These are phyloP conservation scores for Palythoa caribaeorum DNA, from an alignment of 92 coral and sea anemone genomes.

Conservation along the genomic window DNA sequence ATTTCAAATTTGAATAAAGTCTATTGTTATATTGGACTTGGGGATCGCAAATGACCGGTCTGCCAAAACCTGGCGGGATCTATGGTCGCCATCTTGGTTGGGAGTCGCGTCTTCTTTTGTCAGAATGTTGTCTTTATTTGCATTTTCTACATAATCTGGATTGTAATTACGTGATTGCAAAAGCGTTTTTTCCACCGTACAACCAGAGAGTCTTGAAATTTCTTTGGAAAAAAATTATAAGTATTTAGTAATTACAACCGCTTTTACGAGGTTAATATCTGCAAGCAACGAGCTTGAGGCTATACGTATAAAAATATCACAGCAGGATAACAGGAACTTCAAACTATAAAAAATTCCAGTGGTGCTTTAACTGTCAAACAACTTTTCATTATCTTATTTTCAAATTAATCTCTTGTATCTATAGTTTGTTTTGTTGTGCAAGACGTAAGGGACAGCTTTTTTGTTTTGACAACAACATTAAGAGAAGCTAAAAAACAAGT, in stretches of 20 bases:
- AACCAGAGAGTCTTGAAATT: not conserved
- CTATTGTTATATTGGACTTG: no score
- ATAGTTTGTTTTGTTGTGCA: not conserved
- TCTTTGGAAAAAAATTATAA: not conserved
- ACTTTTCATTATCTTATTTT: not conserved
- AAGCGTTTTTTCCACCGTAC: not conserved
- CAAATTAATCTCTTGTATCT: not conserved
- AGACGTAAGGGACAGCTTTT: not conserved
- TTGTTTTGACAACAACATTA: no score
- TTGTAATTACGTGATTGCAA: not conserved
- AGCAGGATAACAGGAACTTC: conserved; percentile 9
- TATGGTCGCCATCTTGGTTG: no score
- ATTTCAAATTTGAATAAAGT: no score
- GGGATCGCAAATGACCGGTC: no score
- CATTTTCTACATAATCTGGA: no score
- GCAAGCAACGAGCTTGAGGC: conserved; percentile 14
- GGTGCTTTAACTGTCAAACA: not conserved
- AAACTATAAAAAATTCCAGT: not conserved
- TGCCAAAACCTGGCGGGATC: no score
- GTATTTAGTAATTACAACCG: not conserved
- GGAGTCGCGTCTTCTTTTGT: no score
- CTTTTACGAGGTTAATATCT: not conserved
- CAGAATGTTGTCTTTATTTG: no score
- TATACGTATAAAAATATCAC: conserved; percentile 5
- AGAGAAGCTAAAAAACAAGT: not conserved